Base-by-base conservation (phyloP, 1,140 invertebrate species). In the Drosophila prosaltans region DNA sequence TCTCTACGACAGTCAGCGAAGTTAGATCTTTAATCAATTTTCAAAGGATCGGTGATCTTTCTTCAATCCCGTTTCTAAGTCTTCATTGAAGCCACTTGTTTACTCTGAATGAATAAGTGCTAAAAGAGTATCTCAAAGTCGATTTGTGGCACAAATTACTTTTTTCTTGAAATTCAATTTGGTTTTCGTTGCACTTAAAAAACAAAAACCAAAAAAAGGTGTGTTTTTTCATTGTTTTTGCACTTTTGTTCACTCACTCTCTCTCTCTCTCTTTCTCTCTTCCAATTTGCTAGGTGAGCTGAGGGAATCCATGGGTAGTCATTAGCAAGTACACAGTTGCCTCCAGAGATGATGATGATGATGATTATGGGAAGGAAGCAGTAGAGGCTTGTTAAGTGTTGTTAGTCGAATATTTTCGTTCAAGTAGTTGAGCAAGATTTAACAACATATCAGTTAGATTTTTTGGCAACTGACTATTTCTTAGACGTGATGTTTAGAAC, bases 181-280 rank as follows among this genome's bases (percentile, higher is more conserved):
- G 24, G 9, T 51, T 51, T 48, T 24, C 2, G 6, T 24, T 48
- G 21, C 45, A 24, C n/a, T 24, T 9, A 48, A 9, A 48, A 16
- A 48, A 48, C 28, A 30, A 30, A 30, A 30, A 30, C 0, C 2
- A 48, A 48, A 48, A 26, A 16, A 21, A 48, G 45, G 8, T 51
- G 45, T 51, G 21, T 51, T 26, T 51, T 48, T 48, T 48, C 21
- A 24, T 43, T 16, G 41, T 43, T 43, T n/a, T 36, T 36, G 11
- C 41, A 4, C 32, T 36, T 36, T 36, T 7, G 3, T 7, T 36
- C 58, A 36, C 63, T 45, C 51, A 41, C 70, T 30, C 62, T 65
- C 24, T 21, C 62, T 65, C 24, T 21, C 62, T 5, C 60, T 26
- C 11, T 39, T 16, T 60, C 57, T 16, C 40, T 8, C 55, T 8